Evolutionary conservation across 2,113 vertebrate genomes (phyloP).

Genomic region (Azemiops feae): DNA sequence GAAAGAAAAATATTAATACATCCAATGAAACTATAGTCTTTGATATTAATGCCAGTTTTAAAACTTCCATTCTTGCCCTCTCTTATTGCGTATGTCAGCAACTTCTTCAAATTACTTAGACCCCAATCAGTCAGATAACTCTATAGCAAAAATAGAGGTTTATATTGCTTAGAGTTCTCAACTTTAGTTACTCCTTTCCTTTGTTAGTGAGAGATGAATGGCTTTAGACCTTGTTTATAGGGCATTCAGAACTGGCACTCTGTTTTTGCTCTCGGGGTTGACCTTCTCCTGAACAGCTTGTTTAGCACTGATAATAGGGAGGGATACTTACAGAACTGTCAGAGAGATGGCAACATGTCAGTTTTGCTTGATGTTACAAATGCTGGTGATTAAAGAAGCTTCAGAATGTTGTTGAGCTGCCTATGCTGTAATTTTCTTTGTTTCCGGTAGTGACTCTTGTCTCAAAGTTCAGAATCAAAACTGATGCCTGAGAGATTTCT

Average conservation of each 20-base stretch:
- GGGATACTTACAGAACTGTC: background rate
- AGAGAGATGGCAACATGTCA: constrained; percentile 21
- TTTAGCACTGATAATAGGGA: constrained; percentile 8
- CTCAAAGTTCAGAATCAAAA: background rate
- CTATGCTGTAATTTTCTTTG: background rate
- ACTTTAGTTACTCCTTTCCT: constrained; percentile 11
- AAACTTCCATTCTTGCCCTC: background rate
- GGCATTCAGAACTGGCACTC: background rate
- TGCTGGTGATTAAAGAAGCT: constrained; percentile 5
- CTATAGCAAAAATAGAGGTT: constrained; percentile 18
- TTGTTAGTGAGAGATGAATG: constrained; percentile 37
- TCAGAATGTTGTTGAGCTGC: constrained; percentile 13
- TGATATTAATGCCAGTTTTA: background rate
- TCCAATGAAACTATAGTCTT: background rate
- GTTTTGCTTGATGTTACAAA: constrained; percentile 30
- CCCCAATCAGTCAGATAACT: fast-evolving
- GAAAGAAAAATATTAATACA: background rate
- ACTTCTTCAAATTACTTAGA: background rate
- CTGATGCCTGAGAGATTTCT: background rate
- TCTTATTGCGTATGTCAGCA: background rate
- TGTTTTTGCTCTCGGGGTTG: constrained; percentile 3
- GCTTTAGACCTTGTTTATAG: constrained; percentile 15
- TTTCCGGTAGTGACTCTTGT: background rate
- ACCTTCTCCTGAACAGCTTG: constrained; percentile 23
- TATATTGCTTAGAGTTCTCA: background rate